Evolutionary conservation across 2,888 invertebrate genomes (phyloP), one percentile per base, ranked within the genome.

Genomic region (Volucella bombylans): DNA sequence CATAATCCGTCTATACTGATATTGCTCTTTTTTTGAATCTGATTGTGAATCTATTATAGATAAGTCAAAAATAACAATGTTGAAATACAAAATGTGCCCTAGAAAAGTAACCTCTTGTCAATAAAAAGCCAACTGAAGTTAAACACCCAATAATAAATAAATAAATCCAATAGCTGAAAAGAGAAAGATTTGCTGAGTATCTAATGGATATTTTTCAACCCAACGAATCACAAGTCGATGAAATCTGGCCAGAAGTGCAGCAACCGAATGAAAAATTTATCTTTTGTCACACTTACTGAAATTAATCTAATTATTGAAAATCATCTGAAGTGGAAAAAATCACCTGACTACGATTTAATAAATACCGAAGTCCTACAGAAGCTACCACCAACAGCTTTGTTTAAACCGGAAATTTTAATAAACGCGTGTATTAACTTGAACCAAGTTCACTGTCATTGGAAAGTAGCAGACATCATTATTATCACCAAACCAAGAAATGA

Each of bases 161-260:
- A 49, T n/a, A 12, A 49, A 49, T 4, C 49, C 11, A 49, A 49
- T 49, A 49, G 1, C 49, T 49, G 49, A 49, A 12, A 49, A 49
- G 1, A 49, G 49, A 49, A 49, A 49, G 6, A 49, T 31, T 23
- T 23, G 55, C 55, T 54, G 14, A 18, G 23, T 55, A 38, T 18
- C 38, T 55, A 55, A 55, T 38, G 31, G 10, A 55, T 23, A 55
- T n/a, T 38, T 55, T 55, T 38, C 38, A 55, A 31, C 55, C 4
- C 10, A 55, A 55, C 8, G 23, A 55, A 55, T 55, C 23, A 11
- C 55, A 38, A 55, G n/a, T 38, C 38, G 11, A 38, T 55, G 55
- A 55, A 38, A 38, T 55, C 38, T 55, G 50, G 2, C 50, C 50
- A 50, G 1, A 50, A 11, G 14, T 49, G 49, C 49, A 49, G n/a